Evolutionary conservation across 2,888 invertebrate genomes (phyloP), one percentile per base, ranked within the genome.

Genomic region (Tipula confusa): DNA sequence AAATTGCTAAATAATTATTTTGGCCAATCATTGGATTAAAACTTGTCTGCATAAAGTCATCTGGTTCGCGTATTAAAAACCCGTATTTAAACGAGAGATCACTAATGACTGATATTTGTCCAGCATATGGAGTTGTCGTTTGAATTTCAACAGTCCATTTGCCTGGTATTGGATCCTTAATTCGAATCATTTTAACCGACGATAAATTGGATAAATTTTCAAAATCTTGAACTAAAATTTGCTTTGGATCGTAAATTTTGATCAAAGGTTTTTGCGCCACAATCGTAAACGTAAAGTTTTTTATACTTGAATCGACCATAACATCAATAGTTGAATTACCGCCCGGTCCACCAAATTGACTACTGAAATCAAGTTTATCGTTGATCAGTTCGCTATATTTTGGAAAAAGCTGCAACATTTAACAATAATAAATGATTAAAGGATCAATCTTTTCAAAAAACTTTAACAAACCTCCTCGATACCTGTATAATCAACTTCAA

Each of bases 71-170:
- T 5, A 31, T n/a, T 5, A 29, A 13, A 80, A 80, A 80, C 2
- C 80, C 80, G 15, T 80, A 80, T 80, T 80, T 80, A 29, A 80
- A 80, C n/a, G 29, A 29, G 6, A 80, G 29, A 29, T 80, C 31
- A 31, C 80, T 80, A n/a, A 80, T 80, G 5, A 80, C 15, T 1
- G 31, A 80, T 29, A 29, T 7, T 80, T 80, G 80, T 29, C 80
- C 80, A 13, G 79, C 5, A 9, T 28, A 79, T 2, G 80, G 80
- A 15, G 80, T 28, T 6, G 2, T 9, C 11, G 79, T 11, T 79
- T 79, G 28, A 9, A 79, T 11, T 15, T 79, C 2, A 28, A 28
- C 29, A 2, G 79, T 29, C 79, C 79, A 79, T 13, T 28, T 24
- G 0, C 79, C 79, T 13, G 79, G 28, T 28, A 15, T 15, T 9